A percentile compares a stretch with the other conserved stretches of the same genome.
These are phyloP conservation scores for Coturnix japonica DNA, from an alignment of 2,113 vertebrate genomes.

Conservation along the genomic window DNA sequence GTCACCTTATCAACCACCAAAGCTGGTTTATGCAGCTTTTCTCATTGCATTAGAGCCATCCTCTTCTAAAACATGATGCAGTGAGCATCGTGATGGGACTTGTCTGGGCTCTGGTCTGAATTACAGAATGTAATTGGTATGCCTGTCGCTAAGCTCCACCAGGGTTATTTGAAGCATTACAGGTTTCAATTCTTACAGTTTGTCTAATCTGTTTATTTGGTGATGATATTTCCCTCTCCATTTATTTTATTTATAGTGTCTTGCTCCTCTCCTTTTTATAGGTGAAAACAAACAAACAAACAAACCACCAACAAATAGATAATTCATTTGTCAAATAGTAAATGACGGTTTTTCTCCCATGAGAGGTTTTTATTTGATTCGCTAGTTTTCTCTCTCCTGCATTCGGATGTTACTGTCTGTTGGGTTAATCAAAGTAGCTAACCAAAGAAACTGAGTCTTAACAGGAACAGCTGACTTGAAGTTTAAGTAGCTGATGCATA, in stretches of 20 bases:
- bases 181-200: slow-evolving; percentile 18
- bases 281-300: neutral
- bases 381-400: neutral
- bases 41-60: slow-evolving; percentile 7
- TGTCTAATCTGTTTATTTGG: neutral
- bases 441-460: neutral
- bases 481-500: neutral
- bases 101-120: slow-evolving; percentile 28
- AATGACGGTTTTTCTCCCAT: neutral
- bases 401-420: neutral
- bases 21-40: slow-evolving; percentile 18
- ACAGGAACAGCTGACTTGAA: neutral
- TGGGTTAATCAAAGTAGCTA: neutral
- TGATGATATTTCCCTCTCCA: neutral
- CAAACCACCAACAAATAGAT: neutral
- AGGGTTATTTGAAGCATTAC: slow-evolving; percentile 10
- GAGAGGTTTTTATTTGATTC: neutral
- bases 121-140: slow-evolving; percentile 31
- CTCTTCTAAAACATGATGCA: slow-evolving; percentile 18
- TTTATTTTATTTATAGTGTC: neutral
- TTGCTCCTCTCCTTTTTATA: neutral
- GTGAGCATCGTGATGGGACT: slow-evolving; percentile 1
- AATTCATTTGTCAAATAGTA: neutral
- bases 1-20: neutral
- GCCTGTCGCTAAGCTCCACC: neutral